phyloP scores from a whole-genome alignment of 2,113 vertebrate species.

The Phyllopteryx taeniolatus region DNA sequence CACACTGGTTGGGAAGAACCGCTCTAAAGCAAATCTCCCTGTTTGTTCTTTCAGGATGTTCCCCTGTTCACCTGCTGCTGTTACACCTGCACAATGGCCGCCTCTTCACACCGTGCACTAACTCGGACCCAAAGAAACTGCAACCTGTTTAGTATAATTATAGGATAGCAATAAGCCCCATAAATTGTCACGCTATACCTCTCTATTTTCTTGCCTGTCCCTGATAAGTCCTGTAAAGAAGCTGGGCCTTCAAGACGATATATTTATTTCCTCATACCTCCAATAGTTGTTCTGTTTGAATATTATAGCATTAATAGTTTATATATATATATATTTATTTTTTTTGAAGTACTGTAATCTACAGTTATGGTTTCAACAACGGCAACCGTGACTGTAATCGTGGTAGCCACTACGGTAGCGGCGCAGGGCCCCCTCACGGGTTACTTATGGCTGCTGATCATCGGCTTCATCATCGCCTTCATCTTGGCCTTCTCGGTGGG shows the following conservation, averaged over 20 bases:
- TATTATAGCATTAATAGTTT: slow-evolving; percentile 33
- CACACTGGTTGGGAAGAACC: neutral
- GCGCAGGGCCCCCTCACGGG: neutral
- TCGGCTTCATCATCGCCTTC: slow-evolving; percentile 95
- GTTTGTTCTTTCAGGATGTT: slow-evolving; percentile 78
- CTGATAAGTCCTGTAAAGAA: slow-evolving; percentile 49
- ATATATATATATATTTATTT: neutral
- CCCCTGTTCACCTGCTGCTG: slow-evolving; percentile 58
- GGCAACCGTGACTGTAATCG: slow-evolving; percentile 38
- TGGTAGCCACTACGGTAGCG: slow-evolving; percentile 35
- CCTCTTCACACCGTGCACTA: slow-evolving; percentile 55
- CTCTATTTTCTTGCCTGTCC: slow-evolving; percentile 49
- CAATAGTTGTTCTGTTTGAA: slow-evolving; percentile 26
- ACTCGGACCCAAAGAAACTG: slow-evolving; percentile 62
- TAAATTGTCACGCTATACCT: slow-evolving; percentile 36
- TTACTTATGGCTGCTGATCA: slow-evolving; percentile 83
- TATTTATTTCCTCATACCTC: slow-evolving; percentile 76
- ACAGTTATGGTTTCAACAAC: slow-evolving; percentile 66
- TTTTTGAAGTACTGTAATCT: slow-evolving; percentile 30
- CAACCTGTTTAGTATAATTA: slow-evolving; percentile 59
- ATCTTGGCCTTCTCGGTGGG: slow-evolving; percentile 94
- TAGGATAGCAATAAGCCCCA: slow-evolving; percentile 80
- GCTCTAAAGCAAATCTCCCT: neutral
- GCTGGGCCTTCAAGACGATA: slow-evolving; percentile 48
- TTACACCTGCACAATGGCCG: slow-evolving; percentile 79